Base-by-base conservation (phyloP, 2,113 vertebrate species). In the Oreochromis niloticus region DNA sequence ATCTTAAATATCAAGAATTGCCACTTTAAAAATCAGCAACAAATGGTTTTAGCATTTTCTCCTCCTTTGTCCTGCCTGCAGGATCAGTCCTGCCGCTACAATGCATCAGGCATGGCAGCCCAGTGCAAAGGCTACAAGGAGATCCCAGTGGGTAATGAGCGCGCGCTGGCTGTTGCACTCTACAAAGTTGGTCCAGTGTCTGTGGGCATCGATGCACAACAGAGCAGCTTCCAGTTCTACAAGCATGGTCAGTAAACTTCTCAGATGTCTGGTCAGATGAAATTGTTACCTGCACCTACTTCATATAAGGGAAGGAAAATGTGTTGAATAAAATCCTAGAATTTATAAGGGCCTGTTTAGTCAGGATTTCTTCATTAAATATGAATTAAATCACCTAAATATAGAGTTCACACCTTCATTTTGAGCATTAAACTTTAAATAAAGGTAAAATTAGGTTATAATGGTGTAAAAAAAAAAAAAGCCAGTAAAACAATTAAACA, bases 221-320 rank as follows among this genome's bases (percentile, higher is more conserved):
- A 97, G 88, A 80, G 93, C 75, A 97, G 93, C 91, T 99, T 99
- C 96, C 97, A 98, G 93, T 98, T 98, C 95, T 99, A 99, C 94
- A 97, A 96, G 90, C 96, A 88, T 61, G 98, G 98, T 99, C 93
- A 93, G 96, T 55, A 19, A 56, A 9, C 11, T 3, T 22, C 34
- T 16, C 48, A 59, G 0, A 27, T 4, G 3, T 19, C 17, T 32
- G 57, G 3, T 61, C 27, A 34, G 0, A 32, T 61, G 5, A 34
- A 34, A 61, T 9, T 17, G 30, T 34, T 17, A 61, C 0, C 7
- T 7, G 7, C 14, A 59, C 7, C 7, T 59, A 59, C 27, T 59
- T 32, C 7, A 32, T 32, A 17, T 17, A 16, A 59, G 14, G 14
- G 14, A 13, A 27, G 24, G 4, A 17, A 34, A 61, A 5, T 6